Conservation (phyloP, 1,140 invertebrate genomes). For the Bombus waltoni region DNA sequence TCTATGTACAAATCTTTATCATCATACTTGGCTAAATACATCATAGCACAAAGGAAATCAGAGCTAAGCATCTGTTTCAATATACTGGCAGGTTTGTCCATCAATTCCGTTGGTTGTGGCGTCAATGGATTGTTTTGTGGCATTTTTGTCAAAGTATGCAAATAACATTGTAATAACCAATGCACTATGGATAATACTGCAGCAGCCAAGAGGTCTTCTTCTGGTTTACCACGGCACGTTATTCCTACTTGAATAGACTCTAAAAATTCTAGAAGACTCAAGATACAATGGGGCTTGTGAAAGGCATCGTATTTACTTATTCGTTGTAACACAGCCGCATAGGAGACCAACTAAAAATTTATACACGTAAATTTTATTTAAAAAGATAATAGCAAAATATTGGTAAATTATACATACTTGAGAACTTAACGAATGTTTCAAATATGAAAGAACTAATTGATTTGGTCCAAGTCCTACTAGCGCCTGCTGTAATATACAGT, state of each 20-base stretch:
- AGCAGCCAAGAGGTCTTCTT: conserved; percentile 90
- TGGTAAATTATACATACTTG: conserved; percentile 81
- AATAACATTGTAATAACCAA: conserved; percentile 92
- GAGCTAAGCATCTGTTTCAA: conserved; percentile 88
- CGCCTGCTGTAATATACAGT: conserved; percentile 96
- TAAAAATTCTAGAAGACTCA: conserved; percentile 93
- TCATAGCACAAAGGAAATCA: conserved; percentile 91
- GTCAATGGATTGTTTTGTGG: conserved; percentile 81
- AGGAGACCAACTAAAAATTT: conserved; percentile 89
- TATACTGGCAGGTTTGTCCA: conserved; percentile 88
- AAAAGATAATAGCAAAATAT: conserved; percentile 1
- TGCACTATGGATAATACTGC: conserved; percentile 89
- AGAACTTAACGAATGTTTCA: conserved; percentile 95
- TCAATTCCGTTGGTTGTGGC: conserved; percentile 84
- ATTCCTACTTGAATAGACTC: conserved; percentile 90
- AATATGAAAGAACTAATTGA: conserved; percentile 93
- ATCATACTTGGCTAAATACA: conserved; percentile 91
- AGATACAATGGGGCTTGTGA: conserved; percentile 94
- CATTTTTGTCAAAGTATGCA: conserved; percentile 84
- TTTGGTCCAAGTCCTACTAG: conserved; percentile 96
- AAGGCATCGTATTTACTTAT: conserved; percentile 95
- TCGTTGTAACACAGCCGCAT: conserved; percentile 93
- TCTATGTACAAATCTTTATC: conserved; percentile 87
- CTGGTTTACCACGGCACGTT: conserved; percentile 89
- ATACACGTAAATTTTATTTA: background rate